Percentiles rank a stretch among this genome's conserved stretches.
Evolutionary conservation across 2,797 vertebrate genomes (phyloP).

Genomic region (Gallinago stenura): DNA sequence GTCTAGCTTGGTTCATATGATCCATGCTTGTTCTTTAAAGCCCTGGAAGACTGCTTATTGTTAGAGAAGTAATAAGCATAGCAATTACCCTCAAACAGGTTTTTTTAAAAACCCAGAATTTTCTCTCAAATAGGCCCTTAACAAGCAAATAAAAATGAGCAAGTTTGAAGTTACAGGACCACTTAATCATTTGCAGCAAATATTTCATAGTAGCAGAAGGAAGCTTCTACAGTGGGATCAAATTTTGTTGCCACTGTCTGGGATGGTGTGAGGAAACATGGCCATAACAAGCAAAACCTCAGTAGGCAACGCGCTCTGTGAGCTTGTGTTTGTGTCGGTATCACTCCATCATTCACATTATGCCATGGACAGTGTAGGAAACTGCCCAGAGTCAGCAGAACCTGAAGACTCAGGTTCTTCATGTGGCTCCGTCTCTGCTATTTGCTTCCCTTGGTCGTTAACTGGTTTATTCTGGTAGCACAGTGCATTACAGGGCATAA

Average conservation of each 20-base stretch:
- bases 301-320: neutral
- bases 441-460: neutral
- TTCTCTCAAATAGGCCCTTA: neutral
- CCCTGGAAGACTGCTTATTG: neutral
- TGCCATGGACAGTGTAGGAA: neutral
- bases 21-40: neutral
- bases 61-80: neutral
- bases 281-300: neutral
- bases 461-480: neutral
- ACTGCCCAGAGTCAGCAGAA: neutral
- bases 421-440: neutral
- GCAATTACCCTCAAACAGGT: neutral
- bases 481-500: fast-evolving
- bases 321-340: neutral
- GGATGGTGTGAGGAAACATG: neutral
- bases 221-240: neutral
- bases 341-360: neutral
- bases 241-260: neutral
- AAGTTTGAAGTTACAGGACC: neutral
- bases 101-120: neutral
- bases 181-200: neutral
- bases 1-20: neutral
- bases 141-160: neutral
- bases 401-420: neutral
- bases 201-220: neutral